These are phyloP conservation scores for Epinephelus coioides DNA, from an alignment of 2,797 vertebrate genomes.

Conservation along the genomic window DNA sequence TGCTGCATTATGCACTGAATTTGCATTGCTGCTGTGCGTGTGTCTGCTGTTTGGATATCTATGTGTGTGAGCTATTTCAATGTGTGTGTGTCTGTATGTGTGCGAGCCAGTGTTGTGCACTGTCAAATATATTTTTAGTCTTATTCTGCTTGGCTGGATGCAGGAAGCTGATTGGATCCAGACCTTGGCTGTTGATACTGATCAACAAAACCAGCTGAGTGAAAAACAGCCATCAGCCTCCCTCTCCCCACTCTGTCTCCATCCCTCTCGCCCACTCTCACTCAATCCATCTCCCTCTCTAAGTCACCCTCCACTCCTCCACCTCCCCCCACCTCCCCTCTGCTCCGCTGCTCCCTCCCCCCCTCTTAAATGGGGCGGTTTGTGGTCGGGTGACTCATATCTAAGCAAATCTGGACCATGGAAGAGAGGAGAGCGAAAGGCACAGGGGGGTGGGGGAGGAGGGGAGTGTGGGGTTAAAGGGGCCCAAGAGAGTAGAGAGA, in stretches of 20 bases:
- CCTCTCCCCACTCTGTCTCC: slow-evolving; percentile 1
- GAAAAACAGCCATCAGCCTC: slow-evolving; percentile 70
- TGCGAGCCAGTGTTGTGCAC: background rate
- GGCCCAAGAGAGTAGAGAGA: slow-evolving; percentile 37
- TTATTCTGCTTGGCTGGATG: slow-evolving; percentile 69
- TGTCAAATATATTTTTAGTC: slow-evolving; percentile 66
- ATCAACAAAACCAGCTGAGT: slow-evolving; percentile 78
- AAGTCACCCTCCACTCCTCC: slow-evolving; percentile 20
- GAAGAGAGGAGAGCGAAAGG: slow-evolving; percentile 42
- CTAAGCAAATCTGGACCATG: slow-evolving; percentile 63
- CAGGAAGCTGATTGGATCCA: slow-evolving; percentile 78
- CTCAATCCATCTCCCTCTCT: slow-evolving; percentile 62
- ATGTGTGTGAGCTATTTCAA: background rate
- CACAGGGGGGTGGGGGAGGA: background rate
- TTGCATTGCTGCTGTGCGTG: slow-evolving; percentile 37
- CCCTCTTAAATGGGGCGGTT: slow-evolving; percentile 63
- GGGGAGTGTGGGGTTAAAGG: slow-evolving; percentile 19
- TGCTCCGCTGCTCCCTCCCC: slow-evolving; percentile 1
- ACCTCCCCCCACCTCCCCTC: background rate
- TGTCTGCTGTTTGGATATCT: slow-evolving; percentile 29
- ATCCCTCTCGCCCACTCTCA: slow-evolving; percentile 41
- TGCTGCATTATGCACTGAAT: slow-evolving; percentile 43
- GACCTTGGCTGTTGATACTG: slow-evolving; percentile 74
- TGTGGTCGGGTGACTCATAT: slow-evolving; percentile 79
- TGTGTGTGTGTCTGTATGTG: slow-evolving; percentile 4